Conservation (phyloP, 2,113 vertebrate species). For the Axis porcinus region DNA sequence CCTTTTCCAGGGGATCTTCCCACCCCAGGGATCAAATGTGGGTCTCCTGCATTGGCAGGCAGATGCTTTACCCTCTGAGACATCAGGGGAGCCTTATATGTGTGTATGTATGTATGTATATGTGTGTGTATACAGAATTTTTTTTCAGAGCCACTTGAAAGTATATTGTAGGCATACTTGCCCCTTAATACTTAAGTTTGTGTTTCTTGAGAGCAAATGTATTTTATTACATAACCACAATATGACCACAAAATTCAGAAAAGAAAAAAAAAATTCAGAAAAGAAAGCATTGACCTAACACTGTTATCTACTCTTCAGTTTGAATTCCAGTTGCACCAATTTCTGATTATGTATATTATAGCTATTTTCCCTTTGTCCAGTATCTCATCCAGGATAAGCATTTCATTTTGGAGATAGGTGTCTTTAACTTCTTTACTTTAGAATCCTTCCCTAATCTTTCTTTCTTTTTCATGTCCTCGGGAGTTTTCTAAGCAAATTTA, state of each 20-base stretch:
- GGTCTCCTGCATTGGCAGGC: neutral
- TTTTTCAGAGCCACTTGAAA: neutral
- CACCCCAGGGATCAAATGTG: neutral
- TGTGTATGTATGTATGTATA: accelerated
- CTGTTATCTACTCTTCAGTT: neutral
- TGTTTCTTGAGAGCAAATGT: constrained; percentile 14
- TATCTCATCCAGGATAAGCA: neutral
- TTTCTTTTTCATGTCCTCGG: neutral
- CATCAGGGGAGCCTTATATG: neutral
- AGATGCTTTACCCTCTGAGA: neutral
- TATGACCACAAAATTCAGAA: neutral
- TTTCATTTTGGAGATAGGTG: neutral
- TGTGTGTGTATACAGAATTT: neutral
- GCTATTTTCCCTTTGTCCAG: neutral
- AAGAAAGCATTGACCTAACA: neutral
- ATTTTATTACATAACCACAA: neutral
- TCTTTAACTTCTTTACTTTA: neutral
- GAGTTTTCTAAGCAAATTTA: constrained; percentile 35
- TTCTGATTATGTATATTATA: neutral
- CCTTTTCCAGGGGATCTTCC: neutral
- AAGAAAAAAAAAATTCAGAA: neutral
- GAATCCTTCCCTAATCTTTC: neutral
- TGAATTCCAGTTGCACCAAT: neutral
- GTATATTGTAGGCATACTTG: neutral
- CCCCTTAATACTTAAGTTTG: neutral